Conservation (phyloP, 1,140 invertebrate genomes). For the Brachionus asplanchnoidis region DNA sequence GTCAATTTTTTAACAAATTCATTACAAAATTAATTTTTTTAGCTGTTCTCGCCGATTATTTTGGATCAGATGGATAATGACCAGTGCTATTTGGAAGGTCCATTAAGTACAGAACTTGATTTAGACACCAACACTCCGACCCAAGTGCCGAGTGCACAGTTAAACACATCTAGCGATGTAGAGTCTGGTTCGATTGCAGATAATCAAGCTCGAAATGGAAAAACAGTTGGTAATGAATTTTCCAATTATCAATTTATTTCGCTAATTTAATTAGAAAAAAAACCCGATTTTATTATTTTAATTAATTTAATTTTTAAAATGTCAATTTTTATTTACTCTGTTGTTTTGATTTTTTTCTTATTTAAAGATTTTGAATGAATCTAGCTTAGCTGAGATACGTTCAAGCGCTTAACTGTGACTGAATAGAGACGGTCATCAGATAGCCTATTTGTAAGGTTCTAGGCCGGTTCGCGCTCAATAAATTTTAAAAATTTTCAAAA, state of each 20-base stretch:
- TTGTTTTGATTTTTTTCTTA: background rate
- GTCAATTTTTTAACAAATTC: background rate
- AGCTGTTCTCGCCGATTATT: constrained; percentile 22
- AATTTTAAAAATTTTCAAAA: background rate
- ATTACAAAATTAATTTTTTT: background rate
- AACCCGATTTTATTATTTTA: background rate
- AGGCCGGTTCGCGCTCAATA: background rate
- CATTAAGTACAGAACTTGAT: background rate
- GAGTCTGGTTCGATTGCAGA: background rate
- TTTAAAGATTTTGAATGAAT: background rate
- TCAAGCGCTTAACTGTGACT: background rate
- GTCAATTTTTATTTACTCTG: background rate
- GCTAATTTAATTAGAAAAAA: background rate
- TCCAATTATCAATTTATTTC: constrained; percentile 23
- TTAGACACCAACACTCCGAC: background rate
- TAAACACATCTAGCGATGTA: background rate
- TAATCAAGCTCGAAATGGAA: background rate
- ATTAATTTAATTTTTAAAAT: background rate
- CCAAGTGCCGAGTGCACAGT: background rate
- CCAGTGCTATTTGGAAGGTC: background rate
- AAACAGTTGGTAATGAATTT: constrained; percentile 37
- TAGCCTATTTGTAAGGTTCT: background rate
- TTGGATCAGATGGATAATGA: constrained; percentile 25
- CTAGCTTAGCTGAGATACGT: background rate
- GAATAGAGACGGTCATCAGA: background rate